These are phyloP conservation scores for Xenopus laevis DNA, from an alignment of 2,113 vertebrate species.

Conservation along the genomic window DNA sequence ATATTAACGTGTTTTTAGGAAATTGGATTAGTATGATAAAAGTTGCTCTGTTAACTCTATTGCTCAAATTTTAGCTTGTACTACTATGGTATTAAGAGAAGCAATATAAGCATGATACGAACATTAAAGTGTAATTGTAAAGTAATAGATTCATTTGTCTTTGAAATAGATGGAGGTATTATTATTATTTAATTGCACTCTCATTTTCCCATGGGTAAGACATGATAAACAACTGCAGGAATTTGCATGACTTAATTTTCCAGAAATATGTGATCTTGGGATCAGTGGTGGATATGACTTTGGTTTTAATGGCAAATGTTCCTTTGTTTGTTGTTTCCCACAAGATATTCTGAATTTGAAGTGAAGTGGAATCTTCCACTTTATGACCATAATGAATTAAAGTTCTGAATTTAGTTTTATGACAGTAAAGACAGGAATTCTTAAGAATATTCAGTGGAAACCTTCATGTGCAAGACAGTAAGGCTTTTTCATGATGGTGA, in stretches of 20 bases:
- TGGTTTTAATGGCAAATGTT: not conserved
- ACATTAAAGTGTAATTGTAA: conserved; percentile 9
- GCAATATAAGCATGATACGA: conserved; percentile 13
- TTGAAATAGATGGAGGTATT: conserved; percentile 5
- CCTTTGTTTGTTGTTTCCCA: not conserved
- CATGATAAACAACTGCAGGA: not conserved
- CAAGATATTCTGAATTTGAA: not conserved
- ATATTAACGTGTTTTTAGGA: conserved; percentile 33
- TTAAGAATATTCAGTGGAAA: no score
- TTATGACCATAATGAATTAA: not conserved
- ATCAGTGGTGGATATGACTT: not conserved
- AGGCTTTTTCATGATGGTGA: no score
- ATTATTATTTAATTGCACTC: not conserved
- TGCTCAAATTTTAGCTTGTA: conserved; percentile 13
- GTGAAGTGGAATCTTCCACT: not conserved
- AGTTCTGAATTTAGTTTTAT: no score
- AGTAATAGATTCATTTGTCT: not conserved
- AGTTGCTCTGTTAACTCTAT: not conserved
- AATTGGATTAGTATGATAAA: not conserved
- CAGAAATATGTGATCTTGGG: conserved; percentile 6
- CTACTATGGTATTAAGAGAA: conserved; percentile 24
- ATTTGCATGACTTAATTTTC: not conserved
- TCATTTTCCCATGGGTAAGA: not conserved
- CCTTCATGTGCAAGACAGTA: no score
- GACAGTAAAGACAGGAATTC: no score